Evolutionary conservation across 2,888 invertebrate genomes (phyloP).

Genomic region (Hypomecis punctinalis): DNA sequence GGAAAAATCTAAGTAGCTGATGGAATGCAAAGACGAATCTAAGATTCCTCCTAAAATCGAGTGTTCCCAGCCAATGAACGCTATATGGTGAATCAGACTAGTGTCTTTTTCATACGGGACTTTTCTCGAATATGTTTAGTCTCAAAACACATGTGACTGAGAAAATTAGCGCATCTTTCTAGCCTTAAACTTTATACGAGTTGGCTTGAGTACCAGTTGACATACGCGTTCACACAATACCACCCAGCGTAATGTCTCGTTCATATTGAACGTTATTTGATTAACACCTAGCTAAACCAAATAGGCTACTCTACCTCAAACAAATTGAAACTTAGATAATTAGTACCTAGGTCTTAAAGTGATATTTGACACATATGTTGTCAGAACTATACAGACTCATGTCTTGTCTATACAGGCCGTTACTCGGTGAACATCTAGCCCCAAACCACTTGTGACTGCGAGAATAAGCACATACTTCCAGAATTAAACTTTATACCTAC

Average conservation of each 20-base stretch:
- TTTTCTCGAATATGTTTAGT: neutral
- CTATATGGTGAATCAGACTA: too few species aligned
- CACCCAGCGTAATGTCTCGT: too few species aligned
- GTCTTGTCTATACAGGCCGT: neutral
- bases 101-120: neutral
- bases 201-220: conserved; percentile 30
- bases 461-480: conserved; percentile 41
- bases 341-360: neutral
- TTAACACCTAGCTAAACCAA: neutral
- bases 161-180: conserved; percentile 39
- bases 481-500: conserved; percentile 31
- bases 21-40: too few species aligned
- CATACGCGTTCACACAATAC: too few species aligned
- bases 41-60: too few species aligned
- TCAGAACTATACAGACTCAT: neutral
- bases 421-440: conserved; percentile 6
- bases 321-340: neutral
- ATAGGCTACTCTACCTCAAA: too few species aligned
- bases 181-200: conserved; percentile 38
- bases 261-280: too few species aligned
- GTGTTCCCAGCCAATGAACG: too few species aligned
- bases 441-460: conserved; percentile 32
- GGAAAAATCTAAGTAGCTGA: neutral
- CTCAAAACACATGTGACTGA: conserved; percentile 8
- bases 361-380: neutral